Evolutionary conservation across 2,113 vertebrate genomes (phyloP).

Genomic region (Pogona vitticeps): DNA sequence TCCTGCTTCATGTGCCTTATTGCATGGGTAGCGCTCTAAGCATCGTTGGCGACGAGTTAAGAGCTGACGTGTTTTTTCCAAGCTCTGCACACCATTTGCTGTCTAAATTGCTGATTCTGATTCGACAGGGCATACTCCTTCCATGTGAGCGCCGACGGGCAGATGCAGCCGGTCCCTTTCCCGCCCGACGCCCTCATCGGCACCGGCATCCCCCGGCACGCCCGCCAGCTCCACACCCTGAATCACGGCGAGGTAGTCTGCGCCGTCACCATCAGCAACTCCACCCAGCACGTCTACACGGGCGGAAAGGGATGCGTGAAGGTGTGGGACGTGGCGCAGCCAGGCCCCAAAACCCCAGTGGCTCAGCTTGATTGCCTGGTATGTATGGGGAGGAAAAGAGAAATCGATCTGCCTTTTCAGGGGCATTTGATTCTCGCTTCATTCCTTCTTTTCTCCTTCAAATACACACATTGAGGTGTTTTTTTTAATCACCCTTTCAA

Average conservation of each 20-base stretch:
- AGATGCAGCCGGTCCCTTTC: constrained; percentile 93
- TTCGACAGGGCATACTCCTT: constrained; percentile 77
- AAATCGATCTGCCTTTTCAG: too few relatives aligned
- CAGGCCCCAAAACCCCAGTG: constrained; percentile 86
- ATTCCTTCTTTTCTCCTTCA: too few relatives aligned
- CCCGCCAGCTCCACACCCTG: constrained; percentile 87
- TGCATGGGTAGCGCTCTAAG: too few relatives aligned
- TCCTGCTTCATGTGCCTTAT: neutral
- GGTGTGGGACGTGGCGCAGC: constrained; percentile 93
- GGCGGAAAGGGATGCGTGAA: constrained; percentile 91
- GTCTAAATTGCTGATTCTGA: too few relatives aligned
- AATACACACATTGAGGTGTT: too few relatives aligned
- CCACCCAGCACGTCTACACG: constrained; percentile 88
- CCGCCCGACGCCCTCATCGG: constrained; percentile 84
- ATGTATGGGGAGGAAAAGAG: constrained; percentile 24
- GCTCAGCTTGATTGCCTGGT: constrained; percentile 89
- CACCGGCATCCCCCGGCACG: constrained; percentile 84
- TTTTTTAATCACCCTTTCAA: too few relatives aligned
- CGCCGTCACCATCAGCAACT: constrained; percentile 90
- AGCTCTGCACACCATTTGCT: too few relatives aligned
- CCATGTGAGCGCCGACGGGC: constrained; percentile 86
- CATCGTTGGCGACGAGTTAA: too few relatives aligned
- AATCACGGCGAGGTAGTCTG: constrained; percentile 91
- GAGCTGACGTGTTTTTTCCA: too few relatives aligned
- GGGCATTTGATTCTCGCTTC: too few relatives aligned